These are phyloP conservation scores for Laterallus jamaicensis DNA, from an alignment of 2,113 vertebrate species.

Conservation along the genomic window DNA sequence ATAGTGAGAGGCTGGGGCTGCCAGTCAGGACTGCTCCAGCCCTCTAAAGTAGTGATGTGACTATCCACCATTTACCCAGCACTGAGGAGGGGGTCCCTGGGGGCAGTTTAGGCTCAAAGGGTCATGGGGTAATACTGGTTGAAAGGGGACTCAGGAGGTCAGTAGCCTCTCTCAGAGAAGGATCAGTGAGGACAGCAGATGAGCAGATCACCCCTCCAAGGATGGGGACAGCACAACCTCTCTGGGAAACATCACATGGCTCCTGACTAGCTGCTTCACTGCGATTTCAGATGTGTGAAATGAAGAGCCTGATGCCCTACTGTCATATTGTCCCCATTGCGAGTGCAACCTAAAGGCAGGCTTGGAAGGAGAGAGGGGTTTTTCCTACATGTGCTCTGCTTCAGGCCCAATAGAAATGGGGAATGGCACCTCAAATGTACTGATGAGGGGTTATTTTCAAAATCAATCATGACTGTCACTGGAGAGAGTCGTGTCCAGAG, in stretches of 20 bases:
- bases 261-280: background rate
- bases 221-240: background rate
- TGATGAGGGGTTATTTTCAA: background rate
- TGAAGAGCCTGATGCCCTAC: background rate
- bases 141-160: background rate
- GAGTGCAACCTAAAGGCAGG: background rate
- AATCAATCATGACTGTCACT: background rate
- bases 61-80: background rate
- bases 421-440: background rate
- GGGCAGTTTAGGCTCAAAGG: background rate
- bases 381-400: background rate
- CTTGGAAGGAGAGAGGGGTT: background rate
- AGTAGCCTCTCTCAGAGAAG: fast-evolving
- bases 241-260: background rate
- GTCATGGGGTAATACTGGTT: background rate
- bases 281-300: background rate
- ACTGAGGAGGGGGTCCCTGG: background rate
- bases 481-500: background rate
- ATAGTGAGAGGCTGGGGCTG: background rate
- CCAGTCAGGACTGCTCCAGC: background rate
- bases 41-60: background rate
- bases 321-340: background rate
- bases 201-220: background rate
- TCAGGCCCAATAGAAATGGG: background rate
- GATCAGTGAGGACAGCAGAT: background rate